Evolutionary conservation across 2,113 vertebrate genomes (phyloP), one percentile per base, ranked within the genome.

Genomic region (Charadrius vociferus): DNA sequence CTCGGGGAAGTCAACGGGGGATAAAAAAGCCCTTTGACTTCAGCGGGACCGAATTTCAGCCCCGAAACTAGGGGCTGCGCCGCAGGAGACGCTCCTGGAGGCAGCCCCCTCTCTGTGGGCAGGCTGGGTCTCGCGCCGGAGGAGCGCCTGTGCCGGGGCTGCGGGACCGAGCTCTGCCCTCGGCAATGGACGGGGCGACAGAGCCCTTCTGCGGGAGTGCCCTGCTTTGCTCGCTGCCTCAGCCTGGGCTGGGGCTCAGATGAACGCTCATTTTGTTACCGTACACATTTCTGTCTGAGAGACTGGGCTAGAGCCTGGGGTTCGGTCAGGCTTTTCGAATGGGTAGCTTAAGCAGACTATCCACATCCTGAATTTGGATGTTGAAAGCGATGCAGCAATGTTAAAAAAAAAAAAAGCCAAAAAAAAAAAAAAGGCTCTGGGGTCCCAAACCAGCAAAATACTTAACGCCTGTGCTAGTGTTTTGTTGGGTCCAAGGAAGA

Each of bases 361-460:
- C 55, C 59, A 34, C 12, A 0, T 41, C 84, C 75, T 50, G 23
- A 24, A 7, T 47, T 47, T 49, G 49, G 22, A 23, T 49, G 49
- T 49, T 49, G 22, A 84, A 91, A 81, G 20, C 1, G 0, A 87
- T 93, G 89, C 77, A 90, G 75, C 45, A 49, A 37, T 13, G 24
- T 50, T 74, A 12, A 86, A 92, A 58, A 58, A 62, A 3, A 43
- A 63, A 62, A 70, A 37, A 6, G 12, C 45, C 45, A 56, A 70
- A 32, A 22, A 37, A 37, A 36, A 43, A 14, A 18, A 45, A 37
- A 67, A 30, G 18, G 63, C 49, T 90, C 86, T 83, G 45, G 32
- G 63, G 26, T 92, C 79, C 79, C 75, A 93, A 92, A 75, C 47
- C 79, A 67, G 63, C 59, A 86, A 95, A 95, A 52, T 77, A 52